phyloP scores from a whole-genome alignment of 2,113 vertebrate species.

The Psophia crepitans region DNA sequence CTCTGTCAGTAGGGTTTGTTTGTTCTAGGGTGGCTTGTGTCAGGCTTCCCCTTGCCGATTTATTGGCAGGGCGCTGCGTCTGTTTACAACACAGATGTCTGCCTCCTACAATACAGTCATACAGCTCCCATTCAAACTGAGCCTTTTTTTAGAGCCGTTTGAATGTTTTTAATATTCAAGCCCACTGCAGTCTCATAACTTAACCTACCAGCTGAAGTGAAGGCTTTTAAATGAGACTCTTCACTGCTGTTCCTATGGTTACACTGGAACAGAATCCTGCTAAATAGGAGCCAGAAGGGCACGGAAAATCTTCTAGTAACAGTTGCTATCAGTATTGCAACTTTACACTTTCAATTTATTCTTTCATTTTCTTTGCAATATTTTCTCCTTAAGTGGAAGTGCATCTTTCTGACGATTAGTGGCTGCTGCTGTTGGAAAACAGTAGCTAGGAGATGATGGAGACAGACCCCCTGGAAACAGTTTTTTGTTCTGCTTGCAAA shows the following conservation, averaged over 20 bases:
- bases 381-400: not conserved
- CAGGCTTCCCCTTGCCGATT: not conserved
- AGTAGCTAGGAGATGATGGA: not conserved
- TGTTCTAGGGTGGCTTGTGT: not conserved
- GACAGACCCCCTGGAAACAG: not conserved
- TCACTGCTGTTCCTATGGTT: slow-evolving; percentile 64
- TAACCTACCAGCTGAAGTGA: slow-evolving; percentile 36
- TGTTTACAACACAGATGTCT: slow-evolving; percentile 36
- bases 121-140: not conserved
- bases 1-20: not conserved
- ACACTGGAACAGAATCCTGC: slow-evolving; percentile 45
- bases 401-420: not conserved
- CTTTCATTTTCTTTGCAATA: not conserved
- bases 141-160: not conserved
- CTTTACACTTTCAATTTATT: not conserved
- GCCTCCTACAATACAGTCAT: not conserved
- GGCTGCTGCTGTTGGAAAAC: not conserved
- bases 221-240: slow-evolving; percentile 41
- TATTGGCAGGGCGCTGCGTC: not conserved
- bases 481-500: not conserved
- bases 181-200: slow-evolving; percentile 35
- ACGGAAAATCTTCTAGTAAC: not conserved
- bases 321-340: slow-evolving; percentile 6
- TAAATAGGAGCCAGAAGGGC: slow-evolving; percentile 6
- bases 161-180: slow-evolving; percentile 49